Evolutionary conservation across 2,888 invertebrate genomes (phyloP), one percentile per base, ranked within the genome.

Genomic region (Eupithecia subumbrata): DNA sequence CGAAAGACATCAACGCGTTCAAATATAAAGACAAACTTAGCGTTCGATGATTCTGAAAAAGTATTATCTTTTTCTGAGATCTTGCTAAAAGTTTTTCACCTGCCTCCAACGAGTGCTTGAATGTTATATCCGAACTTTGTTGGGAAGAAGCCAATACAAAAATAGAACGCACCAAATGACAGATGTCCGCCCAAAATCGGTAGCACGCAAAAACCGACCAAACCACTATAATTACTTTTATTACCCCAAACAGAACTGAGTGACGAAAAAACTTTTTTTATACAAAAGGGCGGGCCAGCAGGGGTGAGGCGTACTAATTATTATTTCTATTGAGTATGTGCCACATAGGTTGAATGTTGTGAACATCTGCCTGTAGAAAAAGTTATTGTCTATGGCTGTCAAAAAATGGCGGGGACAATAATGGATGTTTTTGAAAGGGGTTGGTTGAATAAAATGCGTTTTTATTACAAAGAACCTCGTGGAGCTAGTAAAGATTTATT

Each of bases 361-460:
- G 86, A 88, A 91, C 92, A 92, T 92, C 92, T 92, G 92, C 90
- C 89, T 86, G 71, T 79, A 73, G 76, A 87, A 89, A 89, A 85
- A 77, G 74, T 81, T 73, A 84, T 86, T 88, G 88, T 88, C 86
- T 88, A 88, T 88, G 86, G 83, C 80, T 76, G 78, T 81, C 83
- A 83, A 85, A 84, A 75, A 85, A 84, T 86, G 83, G 82, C 81
- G 82, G 81, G 78, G 74, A 68, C 76, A 66, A 71, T 77, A 75
- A 75, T 75, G 30, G 71, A 77, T 77, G 80, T 82, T 84, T 79
- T 81, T 82, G 76, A 73, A 78, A 77, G 48, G 68, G 75, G 72
- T 66, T 64, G 68, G 43, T 67, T 40, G 66, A 67, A 67, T 67
- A 40, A 67, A 67, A 40, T 68, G 34, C 9, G 25, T 43, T 40